Percentiles rank a stretch among this genome's conserved stretches.
phyloP scores from a whole-genome alignment of 2,888 invertebrate genomes.

The Pterobdella sp. region DNA sequence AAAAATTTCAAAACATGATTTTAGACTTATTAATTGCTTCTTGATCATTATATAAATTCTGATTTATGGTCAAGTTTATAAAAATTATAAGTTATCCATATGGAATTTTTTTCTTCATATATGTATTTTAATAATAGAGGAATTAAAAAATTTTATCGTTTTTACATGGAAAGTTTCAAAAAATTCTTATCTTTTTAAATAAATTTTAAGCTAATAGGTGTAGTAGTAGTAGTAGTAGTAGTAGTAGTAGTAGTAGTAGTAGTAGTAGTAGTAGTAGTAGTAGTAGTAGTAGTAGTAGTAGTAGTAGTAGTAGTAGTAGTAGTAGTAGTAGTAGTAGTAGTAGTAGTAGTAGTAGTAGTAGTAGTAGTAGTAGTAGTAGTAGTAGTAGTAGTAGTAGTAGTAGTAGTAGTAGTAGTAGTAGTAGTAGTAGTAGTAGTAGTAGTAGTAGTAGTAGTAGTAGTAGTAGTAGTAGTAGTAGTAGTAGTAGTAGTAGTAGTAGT shows the following conservation, averaged over 20 bases:
- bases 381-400: slow-evolving; percentile 22
- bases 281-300: not conserved
- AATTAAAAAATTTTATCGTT: too few relatives aligned
- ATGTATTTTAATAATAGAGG: too few relatives aligned
- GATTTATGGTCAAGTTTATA: too few relatives aligned
- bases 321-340: slow-evolving; percentile 21
- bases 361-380: slow-evolving; percentile 22
- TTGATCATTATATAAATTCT: too few relatives aligned
- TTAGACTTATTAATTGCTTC: too few relatives aligned
- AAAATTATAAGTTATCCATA: too few relatives aligned
- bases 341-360: slow-evolving; percentile 22
- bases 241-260: slow-evolving; percentile 25
- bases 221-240: slow-evolving; percentile 24
- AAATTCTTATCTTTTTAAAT: too few relatives aligned
- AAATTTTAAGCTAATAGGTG: too few relatives aligned
- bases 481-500: slow-evolving; percentile 22
- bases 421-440: slow-evolving; percentile 12
- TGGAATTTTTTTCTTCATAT: too few relatives aligned
- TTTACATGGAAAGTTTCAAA: too few relatives aligned
- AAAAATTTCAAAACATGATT: too few relatives aligned
- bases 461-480: slow-evolving; percentile 22
- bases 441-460: slow-evolving; percentile 22
- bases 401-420: slow-evolving; percentile 11
- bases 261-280: slow-evolving; percentile 25
- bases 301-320: slow-evolving; percentile 16